These are phyloP conservation scores for Bufo bufo DNA, from an alignment of 2,113 vertebrate genomes.

Conservation along the genomic window DNA sequence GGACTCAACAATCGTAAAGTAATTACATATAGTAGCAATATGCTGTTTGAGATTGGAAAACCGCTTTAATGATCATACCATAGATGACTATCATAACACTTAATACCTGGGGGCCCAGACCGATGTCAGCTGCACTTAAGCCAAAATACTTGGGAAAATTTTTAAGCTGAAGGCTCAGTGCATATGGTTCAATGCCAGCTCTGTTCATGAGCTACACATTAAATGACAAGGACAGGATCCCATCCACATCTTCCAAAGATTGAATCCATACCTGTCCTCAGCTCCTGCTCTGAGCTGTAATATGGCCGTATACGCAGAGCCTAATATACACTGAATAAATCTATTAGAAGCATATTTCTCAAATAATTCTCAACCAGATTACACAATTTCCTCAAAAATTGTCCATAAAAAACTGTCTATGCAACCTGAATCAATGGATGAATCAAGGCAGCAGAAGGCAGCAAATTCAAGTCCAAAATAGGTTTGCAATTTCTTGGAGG, in stretches of 20 bases:
- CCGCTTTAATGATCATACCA: not conserved
- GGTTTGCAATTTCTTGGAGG: too few species aligned
- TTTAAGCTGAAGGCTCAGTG: not conserved
- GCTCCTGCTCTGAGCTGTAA: not conserved
- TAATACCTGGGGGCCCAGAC: not conserved
- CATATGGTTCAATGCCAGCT: not conserved
- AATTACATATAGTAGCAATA: too few species aligned
- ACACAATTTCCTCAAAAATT: not conserved
- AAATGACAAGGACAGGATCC: not conserved
- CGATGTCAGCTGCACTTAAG: not conserved
- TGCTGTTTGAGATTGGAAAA: too few species aligned
- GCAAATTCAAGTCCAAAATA: not conserved
- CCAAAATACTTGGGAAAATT: not conserved
- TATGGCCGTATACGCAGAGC: not conserved
- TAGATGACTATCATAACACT: not conserved
- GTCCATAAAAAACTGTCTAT: not conserved
- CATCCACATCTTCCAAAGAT: not conserved
- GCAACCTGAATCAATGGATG: not conserved
- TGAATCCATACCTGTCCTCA: not conserved
- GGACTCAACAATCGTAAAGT: too few species aligned
- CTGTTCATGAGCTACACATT: not conserved
- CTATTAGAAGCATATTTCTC: not conserved
- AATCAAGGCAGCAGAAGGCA: not conserved
- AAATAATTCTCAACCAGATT: not conserved
- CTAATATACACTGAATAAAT: not conserved